Evolutionary conservation across 1,140 invertebrate species (phyloP).

Genomic region (Drosophila santomea): DNA sequence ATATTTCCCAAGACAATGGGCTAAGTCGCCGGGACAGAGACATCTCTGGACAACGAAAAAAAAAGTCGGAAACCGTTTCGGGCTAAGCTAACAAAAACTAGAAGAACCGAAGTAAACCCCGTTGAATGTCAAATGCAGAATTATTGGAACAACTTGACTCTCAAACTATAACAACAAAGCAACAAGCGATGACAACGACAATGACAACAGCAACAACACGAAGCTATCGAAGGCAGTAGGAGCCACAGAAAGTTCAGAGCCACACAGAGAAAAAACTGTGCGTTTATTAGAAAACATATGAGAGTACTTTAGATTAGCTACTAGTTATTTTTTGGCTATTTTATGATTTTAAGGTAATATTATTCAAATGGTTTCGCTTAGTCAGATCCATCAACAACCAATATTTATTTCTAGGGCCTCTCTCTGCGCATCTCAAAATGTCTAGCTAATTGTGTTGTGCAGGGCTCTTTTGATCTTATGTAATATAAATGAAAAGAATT

Average conservation of each 20-base stretch:
- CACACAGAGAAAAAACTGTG: background rate
- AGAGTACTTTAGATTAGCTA: too few species aligned
- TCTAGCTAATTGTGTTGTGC: background rate
- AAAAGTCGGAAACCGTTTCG: slow-evolving; percentile 50
- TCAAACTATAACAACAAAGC: slow-evolving; percentile 64
- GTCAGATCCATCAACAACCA: background rate
- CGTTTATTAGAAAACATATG: too few species aligned
- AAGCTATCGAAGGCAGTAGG: slow-evolving; percentile 14
- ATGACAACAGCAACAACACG: slow-evolving; percentile 33
- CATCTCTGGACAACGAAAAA: slow-evolving; percentile 30
- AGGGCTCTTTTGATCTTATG: background rate
- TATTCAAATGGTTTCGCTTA: too few species aligned
- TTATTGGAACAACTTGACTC: slow-evolving; percentile 79
- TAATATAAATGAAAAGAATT: background rate
- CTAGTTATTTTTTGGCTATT: too few species aligned
- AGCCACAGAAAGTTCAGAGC: slow-evolving; percentile 38
- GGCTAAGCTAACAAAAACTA: slow-evolving; percentile 30
- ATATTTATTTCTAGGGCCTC: background rate
- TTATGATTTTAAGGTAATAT: too few species aligned
- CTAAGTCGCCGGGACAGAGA: slow-evolving; percentile 61
- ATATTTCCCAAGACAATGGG: slow-evolving; percentile 46
- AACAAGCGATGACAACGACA: slow-evolving; percentile 63
- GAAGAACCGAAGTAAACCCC: slow-evolving; percentile 45
- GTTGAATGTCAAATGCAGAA: slow-evolving; percentile 82
- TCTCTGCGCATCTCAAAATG: background rate